Base-by-base conservation (phyloP, 2,888 invertebrate species). In the Dione vanillae region DNA sequence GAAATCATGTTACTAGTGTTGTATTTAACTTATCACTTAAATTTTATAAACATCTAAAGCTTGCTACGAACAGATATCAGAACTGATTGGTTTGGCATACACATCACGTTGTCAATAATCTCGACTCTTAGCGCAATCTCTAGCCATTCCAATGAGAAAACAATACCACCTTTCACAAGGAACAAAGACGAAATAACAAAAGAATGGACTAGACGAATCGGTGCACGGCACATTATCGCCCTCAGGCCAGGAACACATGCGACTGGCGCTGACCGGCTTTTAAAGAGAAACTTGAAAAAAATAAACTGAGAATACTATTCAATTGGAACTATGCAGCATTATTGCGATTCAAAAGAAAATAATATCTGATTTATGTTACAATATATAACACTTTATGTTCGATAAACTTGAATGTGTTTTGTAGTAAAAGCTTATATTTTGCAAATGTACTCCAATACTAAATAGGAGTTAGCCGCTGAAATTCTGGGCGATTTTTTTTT, bases 31-130 rank as follows among this genome's bases (percentile, higher is more conserved):
- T 16, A 37, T 27, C 27, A 27, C 27, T 27, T 2, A 27, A 27
- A 27, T 2, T 7, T 47, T 16, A 9, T 16, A 47, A 16, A 47
- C 16, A 69, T 49, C 27, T 43, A 65, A 65, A 54, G 2, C 11
- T 19, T 12, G 40, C 11, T 35, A 11, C 20, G 47, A 59, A 58
- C 47, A 51, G 47, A 52, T 72, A 74, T 66, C 52, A 40, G 52
- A 66, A 67, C 71, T 47, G 64, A 54, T 56, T 35, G 58, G 65
- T 71, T 71, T 70, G 65, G 83, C 82, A 87, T 82, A 84, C 89
- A 85, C 83, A 82, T 90, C 90, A 91, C 90, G 89, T 90, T 87
- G 87, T 88, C 88, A 85, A 86, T 91, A 90, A 91, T 91, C 89
- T 89, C 84, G 83, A 86, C 89, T 91, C 88, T 90, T 89, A 88